Percentiles rank a stretch among this genome's conserved stretches.
These are phyloP conservation scores for Dione juno DNA, from an alignment of 2,888 invertebrate genomes.

Conservation along the genomic window DNA sequence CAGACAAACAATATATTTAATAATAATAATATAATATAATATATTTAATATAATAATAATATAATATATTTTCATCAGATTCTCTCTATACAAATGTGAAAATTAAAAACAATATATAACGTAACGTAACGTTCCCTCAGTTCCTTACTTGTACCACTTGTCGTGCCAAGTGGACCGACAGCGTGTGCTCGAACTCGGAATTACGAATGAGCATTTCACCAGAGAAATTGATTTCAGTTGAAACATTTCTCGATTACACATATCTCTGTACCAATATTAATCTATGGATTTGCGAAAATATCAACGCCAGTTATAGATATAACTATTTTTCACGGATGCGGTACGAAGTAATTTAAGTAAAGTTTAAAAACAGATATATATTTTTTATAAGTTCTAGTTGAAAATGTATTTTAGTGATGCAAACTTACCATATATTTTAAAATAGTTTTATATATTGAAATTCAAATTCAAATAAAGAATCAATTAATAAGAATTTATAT, in stretches of 20 bases:
- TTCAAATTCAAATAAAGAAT: too few species aligned
- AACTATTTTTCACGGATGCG: background rate
- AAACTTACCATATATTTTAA: too few species aligned
- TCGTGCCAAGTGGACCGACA: conserved; percentile 28
- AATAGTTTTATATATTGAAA: too few species aligned
- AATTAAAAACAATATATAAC: background rate
- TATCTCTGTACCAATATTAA: conserved; percentile 17
- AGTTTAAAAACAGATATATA: background rate
- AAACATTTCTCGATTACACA: conserved; percentile 38
- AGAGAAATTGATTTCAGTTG: conserved; percentile 41
- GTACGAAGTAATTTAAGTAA: background rate
- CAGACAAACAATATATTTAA: too few species aligned
- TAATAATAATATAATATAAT: too few species aligned
- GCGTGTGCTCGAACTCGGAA: conserved; percentile 36
- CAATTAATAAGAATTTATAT: too few species aligned
- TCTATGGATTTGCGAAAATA: conserved; percentile 5
- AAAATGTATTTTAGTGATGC: background rate
- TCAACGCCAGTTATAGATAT: background rate
- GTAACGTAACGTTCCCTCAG: background rate
- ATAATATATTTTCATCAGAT: too few species aligned
- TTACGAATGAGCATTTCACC: conserved; percentile 42
- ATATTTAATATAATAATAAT: too few species aligned
- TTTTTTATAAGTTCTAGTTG: background rate
- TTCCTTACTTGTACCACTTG: conserved; percentile 15
- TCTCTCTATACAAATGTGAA: too few species aligned